Evolutionary conservation across 2,797 vertebrate species (phyloP).

Genomic region (Sphenodon punctatus): DNA sequence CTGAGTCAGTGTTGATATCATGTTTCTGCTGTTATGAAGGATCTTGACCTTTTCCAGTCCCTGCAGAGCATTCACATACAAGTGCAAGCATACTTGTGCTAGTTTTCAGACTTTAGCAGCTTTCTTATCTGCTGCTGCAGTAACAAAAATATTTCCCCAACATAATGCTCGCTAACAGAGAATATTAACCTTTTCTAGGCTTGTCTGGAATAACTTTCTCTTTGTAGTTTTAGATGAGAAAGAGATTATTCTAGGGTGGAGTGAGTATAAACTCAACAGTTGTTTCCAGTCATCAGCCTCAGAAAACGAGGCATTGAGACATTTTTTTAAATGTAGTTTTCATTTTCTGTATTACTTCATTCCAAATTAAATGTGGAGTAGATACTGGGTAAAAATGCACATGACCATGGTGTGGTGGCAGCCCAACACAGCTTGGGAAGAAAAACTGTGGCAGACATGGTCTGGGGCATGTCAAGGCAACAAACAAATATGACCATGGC

Average conservation of each 20-base stretch:
- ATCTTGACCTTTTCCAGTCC: neutral
- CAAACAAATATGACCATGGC: too few species aligned
- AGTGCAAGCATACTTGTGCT: neutral
- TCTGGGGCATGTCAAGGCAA: too few species aligned
- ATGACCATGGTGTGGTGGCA: too few species aligned
- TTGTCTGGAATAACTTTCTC: neutral
- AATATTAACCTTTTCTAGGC: neutral
- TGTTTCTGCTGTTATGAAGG: neutral
- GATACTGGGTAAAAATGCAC: too few species aligned
- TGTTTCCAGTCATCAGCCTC: too few species aligned
- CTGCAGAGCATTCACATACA: neutral
- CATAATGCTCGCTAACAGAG: neutral
- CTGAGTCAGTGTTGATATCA: neutral
- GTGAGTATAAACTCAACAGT: neutral
- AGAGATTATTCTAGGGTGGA: neutral
- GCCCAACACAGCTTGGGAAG: too few species aligned
- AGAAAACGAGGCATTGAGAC: too few species aligned
- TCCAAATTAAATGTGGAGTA: too few species aligned
- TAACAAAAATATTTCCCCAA: neutral
- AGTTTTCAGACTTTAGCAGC: neutral
- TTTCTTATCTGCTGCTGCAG: too few species aligned
- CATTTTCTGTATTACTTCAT: too few species aligned
- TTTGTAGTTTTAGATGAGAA: neutral
- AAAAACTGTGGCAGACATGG: too few species aligned
- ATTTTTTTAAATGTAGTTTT: too few species aligned